Evolutionary conservation across 2,797 vertebrate species (phyloP), one percentile per base, ranked within the genome.

Genomic region (Huso huso): DNA sequence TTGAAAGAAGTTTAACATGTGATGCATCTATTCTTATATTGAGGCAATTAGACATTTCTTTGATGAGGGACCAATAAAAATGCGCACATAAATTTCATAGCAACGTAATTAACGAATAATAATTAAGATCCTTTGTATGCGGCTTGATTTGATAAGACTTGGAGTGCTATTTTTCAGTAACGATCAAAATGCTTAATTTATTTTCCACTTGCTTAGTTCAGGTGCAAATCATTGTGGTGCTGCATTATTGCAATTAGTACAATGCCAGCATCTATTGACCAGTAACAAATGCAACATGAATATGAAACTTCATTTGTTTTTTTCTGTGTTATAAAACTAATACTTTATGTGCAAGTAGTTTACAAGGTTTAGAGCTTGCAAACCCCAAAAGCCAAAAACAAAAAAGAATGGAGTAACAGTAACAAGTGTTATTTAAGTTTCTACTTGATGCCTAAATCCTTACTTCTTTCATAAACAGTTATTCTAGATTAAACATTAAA

Each of bases 41-140:
- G 67, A 75, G 61, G 71, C 73, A 76, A 79, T 76, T 79, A 78
- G 73, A 49, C 53, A 70, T 63, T 70, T 76, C 77, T 79, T 79
- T 79, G 74, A 81, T 77, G 73, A 67, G 49, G 51, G 66, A 68
- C 72, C 67, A 75, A 78, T 73, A 77, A 76, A 74, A 77, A 74
- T 64, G 70, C 74, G 75, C 68, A 66, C 73, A 76, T 68, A 70
- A 72, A 78, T 77, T 76, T 71, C 74, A 74, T 69, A 70, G 69
- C 65, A 62, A 6, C 63, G 52, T 72, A 74, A 78, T 80, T 71
- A 78, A 80, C 77, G 79, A 73, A 79, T 77, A 74, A 73, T 75
- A 76, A 81, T 79, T 74, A 76, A 76, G 76, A 68, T 65, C 71
- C 72, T 78, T 81, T 78, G 74, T 79, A 70, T 68, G 73, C 62